Conservation (phyloP, 2,888 invertebrate species). For the Reticulitermes lucifugus region DNA sequence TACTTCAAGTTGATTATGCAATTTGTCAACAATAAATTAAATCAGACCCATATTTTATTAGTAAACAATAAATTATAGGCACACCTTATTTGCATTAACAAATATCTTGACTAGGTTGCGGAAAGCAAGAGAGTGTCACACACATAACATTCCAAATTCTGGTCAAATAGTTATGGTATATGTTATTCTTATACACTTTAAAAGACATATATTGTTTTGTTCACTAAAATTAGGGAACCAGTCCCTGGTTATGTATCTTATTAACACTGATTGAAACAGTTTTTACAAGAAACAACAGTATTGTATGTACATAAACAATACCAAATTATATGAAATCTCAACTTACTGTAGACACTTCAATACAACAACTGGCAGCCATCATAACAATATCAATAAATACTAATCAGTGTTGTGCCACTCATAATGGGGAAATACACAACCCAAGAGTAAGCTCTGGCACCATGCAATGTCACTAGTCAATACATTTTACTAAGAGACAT, state of each 20-base stretch:
- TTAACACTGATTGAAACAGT: not conserved
- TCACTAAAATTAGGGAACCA: not conserved
- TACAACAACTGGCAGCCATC: not conserved
- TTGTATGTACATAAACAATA: not conserved
- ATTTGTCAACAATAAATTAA: constrained; percentile 33
- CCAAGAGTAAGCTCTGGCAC: not conserved
- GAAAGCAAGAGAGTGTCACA: not conserved
- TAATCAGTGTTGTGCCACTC: not conserved
- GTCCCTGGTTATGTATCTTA: not conserved
- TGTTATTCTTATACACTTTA: not conserved
- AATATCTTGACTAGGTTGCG: not conserved
- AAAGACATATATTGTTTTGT: not conserved
- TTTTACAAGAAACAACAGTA: not conserved
- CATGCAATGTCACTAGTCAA: not conserved
- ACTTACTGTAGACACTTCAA: not conserved
- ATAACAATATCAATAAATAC: constrained; percentile 26
- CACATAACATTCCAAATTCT: not conserved
- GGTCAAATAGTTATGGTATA: not conserved
- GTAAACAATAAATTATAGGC: not conserved
- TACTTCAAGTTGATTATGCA: not conserved
- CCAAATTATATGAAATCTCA: not conserved
- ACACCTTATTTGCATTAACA: not conserved
- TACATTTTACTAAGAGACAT: not conserved
- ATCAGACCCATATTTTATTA: not conserved
- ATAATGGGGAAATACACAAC: not conserved